These are phyloP conservation scores for Eulemur albifrons DNA, from an alignment of 2,797 vertebrate genomes.

Conservation along the genomic window DNA sequence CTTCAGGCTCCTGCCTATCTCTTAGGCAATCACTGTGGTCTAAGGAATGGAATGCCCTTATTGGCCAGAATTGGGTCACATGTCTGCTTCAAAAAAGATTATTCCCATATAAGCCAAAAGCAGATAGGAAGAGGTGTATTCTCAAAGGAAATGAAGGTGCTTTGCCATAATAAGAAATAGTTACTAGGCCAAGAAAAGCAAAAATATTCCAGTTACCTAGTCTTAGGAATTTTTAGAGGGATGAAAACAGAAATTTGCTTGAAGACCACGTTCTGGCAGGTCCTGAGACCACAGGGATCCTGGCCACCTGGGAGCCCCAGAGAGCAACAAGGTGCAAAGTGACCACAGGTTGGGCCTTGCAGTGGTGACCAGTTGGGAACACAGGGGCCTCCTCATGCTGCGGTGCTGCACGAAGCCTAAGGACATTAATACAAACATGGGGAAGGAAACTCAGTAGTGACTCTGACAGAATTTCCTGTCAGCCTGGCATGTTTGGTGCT, in stretches of 20 bases:
- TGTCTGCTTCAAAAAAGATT: not conserved
- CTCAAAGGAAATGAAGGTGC: not conserved
- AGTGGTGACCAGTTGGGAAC: not conserved
- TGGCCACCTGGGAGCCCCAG: not conserved
- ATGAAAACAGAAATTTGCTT: not conserved
- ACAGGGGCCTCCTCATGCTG: not conserved
- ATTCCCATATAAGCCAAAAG: not conserved
- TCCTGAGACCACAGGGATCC: not conserved
- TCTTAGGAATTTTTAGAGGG: not conserved
- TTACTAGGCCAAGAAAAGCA: not conserved
- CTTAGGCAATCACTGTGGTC: not conserved
- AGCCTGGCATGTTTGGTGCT: not conserved
- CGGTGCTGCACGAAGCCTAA: not conserved
- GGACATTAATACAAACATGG: not conserved
- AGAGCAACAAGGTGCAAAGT: not conserved
- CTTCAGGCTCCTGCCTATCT: not conserved
- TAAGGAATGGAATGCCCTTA: not conserved
- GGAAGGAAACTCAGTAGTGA: not conserved
- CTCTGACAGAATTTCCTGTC: not conserved
- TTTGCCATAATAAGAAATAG: not conserved
- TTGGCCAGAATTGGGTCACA: not conserved
- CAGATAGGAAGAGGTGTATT: not conserved
- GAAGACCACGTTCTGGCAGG: not conserved
- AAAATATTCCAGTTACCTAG: not conserved
- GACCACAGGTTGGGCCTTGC: not conserved